phyloP scores from a whole-genome alignment of 2,113 vertebrate species.

The Etheostoma cragini region DNA sequence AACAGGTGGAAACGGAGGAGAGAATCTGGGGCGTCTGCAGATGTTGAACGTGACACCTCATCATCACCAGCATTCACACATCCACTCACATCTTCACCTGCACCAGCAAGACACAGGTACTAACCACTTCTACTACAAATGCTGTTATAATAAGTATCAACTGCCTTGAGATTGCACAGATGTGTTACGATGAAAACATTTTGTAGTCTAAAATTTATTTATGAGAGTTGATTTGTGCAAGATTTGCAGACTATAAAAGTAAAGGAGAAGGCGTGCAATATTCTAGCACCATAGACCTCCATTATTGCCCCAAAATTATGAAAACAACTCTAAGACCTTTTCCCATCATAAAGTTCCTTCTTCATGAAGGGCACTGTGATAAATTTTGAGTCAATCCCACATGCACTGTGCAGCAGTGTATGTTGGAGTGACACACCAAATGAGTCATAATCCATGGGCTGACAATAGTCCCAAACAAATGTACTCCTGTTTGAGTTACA shows the following conservation, averaged over 20 bases:
- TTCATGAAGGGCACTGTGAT: background rate
- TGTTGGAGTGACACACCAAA: background rate
- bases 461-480: background rate
- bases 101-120: slow-evolving; percentile 98
- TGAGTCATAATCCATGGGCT: background rate
- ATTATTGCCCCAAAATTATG: background rate
- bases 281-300: background rate
- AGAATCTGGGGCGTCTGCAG: slow-evolving; percentile 94
- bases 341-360: background rate
- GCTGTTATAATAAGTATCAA: slow-evolving; percentile 7
- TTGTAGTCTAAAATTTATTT: background rate
- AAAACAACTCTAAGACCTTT: background rate
- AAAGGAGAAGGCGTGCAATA: background rate
- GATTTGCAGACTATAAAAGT: background rate
- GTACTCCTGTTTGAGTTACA: background rate
- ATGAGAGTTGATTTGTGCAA: background rate
- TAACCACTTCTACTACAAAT: slow-evolving; percentile 82
- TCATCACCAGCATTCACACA: slow-evolving; percentile 99
- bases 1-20: slow-evolving; percentile 88
- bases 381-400: background rate
- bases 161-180: background rate
- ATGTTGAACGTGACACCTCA: slow-evolving; percentile 99
- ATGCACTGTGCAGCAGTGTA: background rate
- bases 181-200: background rate
- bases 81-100: slow-evolving; percentile 98